Conservation (phyloP, 2,888 invertebrate species). For the Drosophila limbata region DNA sequence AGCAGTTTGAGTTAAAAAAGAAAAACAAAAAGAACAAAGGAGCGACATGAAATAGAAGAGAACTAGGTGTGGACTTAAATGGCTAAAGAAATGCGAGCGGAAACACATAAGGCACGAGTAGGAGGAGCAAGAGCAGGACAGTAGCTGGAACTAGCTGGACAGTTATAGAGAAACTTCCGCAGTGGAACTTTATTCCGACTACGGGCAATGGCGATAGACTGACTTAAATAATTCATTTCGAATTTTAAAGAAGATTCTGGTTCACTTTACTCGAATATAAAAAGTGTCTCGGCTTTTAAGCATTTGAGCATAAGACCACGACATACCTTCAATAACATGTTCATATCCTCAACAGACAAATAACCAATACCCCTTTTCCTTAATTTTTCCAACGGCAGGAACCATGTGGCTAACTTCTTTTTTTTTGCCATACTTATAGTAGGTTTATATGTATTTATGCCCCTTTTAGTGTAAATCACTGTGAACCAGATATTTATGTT, state of each 20-base stretch:
- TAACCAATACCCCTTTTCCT: background rate
- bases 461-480: background rate
- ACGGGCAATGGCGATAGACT: slow-evolving; percentile 36
- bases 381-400: background rate
- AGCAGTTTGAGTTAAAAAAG: slow-evolving; percentile 30
- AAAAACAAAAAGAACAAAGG: slow-evolving; percentile 31
- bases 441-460: background rate
- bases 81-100: slow-evolving; percentile 68
- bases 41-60: slow-evolving; percentile 16
- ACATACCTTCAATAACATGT: background rate
- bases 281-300: background rate
- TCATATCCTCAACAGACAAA: background rate
- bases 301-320: background rate
- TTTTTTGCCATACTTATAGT: background rate
- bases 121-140: slow-evolving; percentile 8
- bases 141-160: slow-evolving; percentile 1
- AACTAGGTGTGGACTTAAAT: slow-evolving; percentile 66
- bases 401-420: background rate
- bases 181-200: slow-evolving; percentile 33
- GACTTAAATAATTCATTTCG: slow-evolving; percentile 58
- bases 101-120: slow-evolving; percentile 56
- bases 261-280: background rate
- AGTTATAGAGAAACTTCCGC: slow-evolving; percentile 61
- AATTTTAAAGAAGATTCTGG: slow-evolving; percentile 27
- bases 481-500: background rate